These are phyloP conservation scores for Natrix natrix DNA, from an alignment of 2,797 vertebrate species.

Conservation along the genomic window DNA sequence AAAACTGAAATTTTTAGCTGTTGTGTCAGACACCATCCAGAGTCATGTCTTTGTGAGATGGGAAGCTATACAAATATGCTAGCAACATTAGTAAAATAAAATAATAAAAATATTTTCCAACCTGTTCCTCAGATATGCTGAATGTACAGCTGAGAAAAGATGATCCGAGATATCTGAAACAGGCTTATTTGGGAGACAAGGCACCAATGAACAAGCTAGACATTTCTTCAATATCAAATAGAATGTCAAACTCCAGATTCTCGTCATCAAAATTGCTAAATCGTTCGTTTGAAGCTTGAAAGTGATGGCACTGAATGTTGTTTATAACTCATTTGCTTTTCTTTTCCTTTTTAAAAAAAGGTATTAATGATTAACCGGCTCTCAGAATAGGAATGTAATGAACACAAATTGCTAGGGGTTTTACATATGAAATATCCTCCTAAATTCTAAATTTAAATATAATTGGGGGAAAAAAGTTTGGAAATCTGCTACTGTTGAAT, in stretches of 20 bases:
- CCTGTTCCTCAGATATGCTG: background rate
- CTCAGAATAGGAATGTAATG: background rate
- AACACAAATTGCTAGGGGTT: background rate
- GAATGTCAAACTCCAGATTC: background rate
- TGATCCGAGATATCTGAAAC: too few species aligned
- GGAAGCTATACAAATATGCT: background rate
- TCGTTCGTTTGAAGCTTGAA: background rate
- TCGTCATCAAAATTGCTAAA: background rate
- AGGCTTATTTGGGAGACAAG: background rate
- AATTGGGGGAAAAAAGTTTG: background rate
- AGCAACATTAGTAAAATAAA: background rate
- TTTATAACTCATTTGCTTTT: background rate
- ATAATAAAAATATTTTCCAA: background rate
- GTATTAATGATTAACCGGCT: background rate
- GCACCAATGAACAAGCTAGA: background rate
- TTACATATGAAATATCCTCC: background rate
- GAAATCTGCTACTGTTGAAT: background rate
- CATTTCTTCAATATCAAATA: background rate
- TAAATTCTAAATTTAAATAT: background rate
- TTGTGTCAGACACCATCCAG: background rate
- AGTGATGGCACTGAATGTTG: background rate
- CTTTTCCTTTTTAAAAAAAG: background rate
- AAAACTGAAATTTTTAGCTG: background rate
- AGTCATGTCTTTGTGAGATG: background rate
- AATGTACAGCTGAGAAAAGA: background rate